Conservation (phyloP, 2,888 invertebrate species). For the Epiblema foenella region DNA sequence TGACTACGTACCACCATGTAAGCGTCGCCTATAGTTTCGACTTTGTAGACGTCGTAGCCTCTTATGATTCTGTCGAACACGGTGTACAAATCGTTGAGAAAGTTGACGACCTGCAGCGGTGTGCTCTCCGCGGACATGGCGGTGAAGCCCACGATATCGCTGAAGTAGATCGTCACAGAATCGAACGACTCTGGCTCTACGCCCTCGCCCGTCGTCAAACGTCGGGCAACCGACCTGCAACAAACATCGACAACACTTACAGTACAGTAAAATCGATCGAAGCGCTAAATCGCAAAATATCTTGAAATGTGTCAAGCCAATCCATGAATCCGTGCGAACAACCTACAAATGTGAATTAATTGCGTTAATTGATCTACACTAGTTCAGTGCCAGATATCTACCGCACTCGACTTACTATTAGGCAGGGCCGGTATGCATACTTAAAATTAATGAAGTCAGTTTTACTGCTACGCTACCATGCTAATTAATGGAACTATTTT, state of each 20-base stretch:
- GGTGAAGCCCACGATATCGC: slow-evolving; percentile 98
- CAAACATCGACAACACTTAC: slow-evolving; percentile 50
- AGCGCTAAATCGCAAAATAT: slow-evolving; percentile 11
- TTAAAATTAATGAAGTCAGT: slow-evolving; percentile 11
- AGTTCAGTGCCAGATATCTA: slow-evolving; percentile 35
- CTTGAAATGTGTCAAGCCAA: slow-evolving; percentile 35
- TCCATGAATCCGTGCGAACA: slow-evolving; percentile 41
- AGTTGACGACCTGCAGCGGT: slow-evolving; percentile 97
- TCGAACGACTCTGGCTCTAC: slow-evolving; percentile 97
- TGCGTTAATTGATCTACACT: slow-evolving; percentile 37
- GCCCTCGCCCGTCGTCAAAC: slow-evolving; percentile 93
- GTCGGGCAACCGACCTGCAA: slow-evolving; percentile 93
- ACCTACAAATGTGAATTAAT: slow-evolving; percentile 39
- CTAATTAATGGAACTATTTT: slow-evolving; percentile 44
- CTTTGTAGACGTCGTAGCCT: slow-evolving; percentile 99
- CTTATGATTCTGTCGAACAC: slow-evolving; percentile 98
- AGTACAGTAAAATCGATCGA: not conserved
- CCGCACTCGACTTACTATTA: slow-evolving; percentile 31
- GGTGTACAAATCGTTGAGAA: slow-evolving; percentile 98
- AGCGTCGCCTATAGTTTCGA: slow-evolving; percentile 96
- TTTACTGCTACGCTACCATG: slow-evolving; percentile 34
- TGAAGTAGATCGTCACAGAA: slow-evolving; percentile 97
- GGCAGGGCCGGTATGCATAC: slow-evolving; percentile 15
- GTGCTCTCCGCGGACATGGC: slow-evolving; percentile 97
- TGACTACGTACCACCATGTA: slow-evolving; percentile 86